phyloP scores from a whole-genome alignment of 2,797 vertebrate genomes.

The Silurus aristotelis region DNA sequence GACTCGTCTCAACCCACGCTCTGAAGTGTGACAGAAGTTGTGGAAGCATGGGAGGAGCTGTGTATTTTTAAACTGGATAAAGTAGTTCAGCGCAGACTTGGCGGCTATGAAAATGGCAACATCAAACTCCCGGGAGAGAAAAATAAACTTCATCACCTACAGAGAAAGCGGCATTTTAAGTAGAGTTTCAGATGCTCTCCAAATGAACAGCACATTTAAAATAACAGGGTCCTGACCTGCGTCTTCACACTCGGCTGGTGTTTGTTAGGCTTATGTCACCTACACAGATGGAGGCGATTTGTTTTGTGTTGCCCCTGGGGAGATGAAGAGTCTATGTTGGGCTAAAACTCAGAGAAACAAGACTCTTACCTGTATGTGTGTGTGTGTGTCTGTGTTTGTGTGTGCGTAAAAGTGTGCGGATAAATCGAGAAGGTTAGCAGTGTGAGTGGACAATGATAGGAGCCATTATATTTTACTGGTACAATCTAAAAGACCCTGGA shows the following conservation, averaged over 20 bases:
- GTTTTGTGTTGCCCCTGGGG: constrained; percentile 37
- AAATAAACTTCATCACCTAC: constrained; percentile 22
- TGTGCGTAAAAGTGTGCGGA: neutral
- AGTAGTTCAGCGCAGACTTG: constrained; percentile 41
- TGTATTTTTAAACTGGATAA: constrained; percentile 50
- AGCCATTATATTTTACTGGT: constrained; percentile 13
- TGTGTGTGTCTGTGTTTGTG: neutral
- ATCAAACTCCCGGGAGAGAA: constrained; percentile 30
- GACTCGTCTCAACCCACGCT: constrained; percentile 20
- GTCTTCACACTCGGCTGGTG: constrained; percentile 25
- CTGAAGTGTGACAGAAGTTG: constrained; percentile 40
- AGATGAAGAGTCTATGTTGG: constrained; percentile 7
- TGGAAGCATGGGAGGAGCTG: constrained; percentile 17
- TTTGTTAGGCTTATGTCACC: constrained; percentile 34
- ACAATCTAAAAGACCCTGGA: constrained; percentile 2
- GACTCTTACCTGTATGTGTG: neutral
- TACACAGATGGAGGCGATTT: constrained; percentile 47
- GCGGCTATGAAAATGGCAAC: constrained; percentile 26
- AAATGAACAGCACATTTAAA: constrained; percentile 43
- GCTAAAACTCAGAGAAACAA: constrained; percentile 10
- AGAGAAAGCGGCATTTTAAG: constrained; percentile 37
- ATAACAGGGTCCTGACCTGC: constrained; percentile 37
- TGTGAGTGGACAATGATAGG: constrained; percentile 31
- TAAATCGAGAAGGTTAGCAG: constrained; percentile 23
- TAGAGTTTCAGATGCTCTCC: constrained; percentile 33